Percentiles rank a stretch among this genome's conserved stretches.
phyloP scores from a whole-genome alignment of 1,140 invertebrate genomes.

The Hetaerina americana region DNA sequence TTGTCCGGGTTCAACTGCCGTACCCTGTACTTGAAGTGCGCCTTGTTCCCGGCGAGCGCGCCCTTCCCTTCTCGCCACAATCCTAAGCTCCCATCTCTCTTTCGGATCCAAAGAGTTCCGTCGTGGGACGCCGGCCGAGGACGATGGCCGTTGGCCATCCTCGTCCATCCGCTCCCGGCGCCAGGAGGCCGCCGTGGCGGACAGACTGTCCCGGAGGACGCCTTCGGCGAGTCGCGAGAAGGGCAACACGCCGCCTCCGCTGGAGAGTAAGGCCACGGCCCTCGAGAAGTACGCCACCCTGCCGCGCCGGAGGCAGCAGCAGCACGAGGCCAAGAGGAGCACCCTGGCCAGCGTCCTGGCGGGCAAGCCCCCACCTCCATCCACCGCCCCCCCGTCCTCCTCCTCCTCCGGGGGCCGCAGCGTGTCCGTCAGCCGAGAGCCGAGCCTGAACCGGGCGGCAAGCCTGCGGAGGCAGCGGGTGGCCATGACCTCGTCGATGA shows the following conservation, averaged over 20 bases:
- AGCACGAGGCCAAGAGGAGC: slow-evolving; percentile 38
- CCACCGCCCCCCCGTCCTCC: slow-evolving; percentile 13
- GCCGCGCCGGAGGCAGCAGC: slow-evolving; percentile 51
- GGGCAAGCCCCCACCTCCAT: slow-evolving; percentile 24
- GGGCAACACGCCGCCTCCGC: slow-evolving; percentile 2
- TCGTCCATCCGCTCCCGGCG: slow-evolving; percentile 20
- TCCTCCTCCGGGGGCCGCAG: slow-evolving; percentile 2
- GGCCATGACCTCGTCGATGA: background rate
- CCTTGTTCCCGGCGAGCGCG: too few relatives aligned
- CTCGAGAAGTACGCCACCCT: slow-evolving; percentile 61
- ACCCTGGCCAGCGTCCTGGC: slow-evolving; percentile 28
- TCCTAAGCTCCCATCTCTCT: too few relatives aligned
- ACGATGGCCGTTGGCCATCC: slow-evolving; percentile 52
- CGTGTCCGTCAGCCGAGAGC: slow-evolving; percentile 26
- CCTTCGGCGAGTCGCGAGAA: background rate
- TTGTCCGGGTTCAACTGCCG: too few relatives aligned
- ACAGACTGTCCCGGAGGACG: background rate
- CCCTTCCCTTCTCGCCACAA: too few relatives aligned
- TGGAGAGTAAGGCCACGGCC: slow-evolving; percentile 34
- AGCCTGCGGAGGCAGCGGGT: slow-evolving; percentile 21
- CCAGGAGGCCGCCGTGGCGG: background rate
- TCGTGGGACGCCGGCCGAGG: too few relatives aligned
- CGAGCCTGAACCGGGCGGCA: slow-evolving; percentile 22
- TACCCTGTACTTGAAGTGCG: too few relatives aligned
- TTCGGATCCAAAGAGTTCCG: too few relatives aligned